A percentile compares a stretch with the other conserved stretches of the same genome.
These are phyloP conservation scores for Capitulum mitella DNA, from an alignment of 2,888 invertebrate species.

Conservation along the genomic window DNA sequence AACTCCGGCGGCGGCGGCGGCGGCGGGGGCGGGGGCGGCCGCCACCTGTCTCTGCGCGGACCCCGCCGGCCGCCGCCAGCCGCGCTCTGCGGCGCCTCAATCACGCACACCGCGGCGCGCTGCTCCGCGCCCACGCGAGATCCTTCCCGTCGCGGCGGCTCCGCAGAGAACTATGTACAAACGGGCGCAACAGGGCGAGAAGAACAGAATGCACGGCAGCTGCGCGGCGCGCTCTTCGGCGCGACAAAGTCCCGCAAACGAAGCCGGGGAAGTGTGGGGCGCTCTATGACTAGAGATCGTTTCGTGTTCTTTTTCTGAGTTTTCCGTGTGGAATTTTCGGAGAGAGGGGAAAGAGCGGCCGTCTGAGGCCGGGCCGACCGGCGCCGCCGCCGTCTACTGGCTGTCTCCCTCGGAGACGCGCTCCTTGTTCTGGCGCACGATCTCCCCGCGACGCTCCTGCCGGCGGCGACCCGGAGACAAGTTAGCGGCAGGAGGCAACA, in stretches of 20 bases:
- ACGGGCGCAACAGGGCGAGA: not conserved
- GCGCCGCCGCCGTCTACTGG: not conserved
- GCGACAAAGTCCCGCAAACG: not conserved
- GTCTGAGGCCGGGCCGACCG: not conserved
- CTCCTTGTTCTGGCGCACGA: slow-evolving; percentile 84
- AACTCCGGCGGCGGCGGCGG: not conserved
- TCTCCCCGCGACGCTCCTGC: slow-evolving; percentile 83
- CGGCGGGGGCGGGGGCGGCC: not conserved
- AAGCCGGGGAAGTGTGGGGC: not conserved
- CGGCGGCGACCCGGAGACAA: slow-evolving; percentile 30
- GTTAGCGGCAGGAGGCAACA: too few species aligned
- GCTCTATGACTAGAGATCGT: slow-evolving; percentile 19
- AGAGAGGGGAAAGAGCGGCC: not conserved
- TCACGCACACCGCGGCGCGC: not conserved
- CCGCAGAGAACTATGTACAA: not conserved
- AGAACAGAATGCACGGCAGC: not conserved
- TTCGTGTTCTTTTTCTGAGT: not conserved
- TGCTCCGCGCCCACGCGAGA: not conserved
- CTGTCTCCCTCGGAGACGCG: slow-evolving; percentile 44
- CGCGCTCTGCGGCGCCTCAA: not conserved
- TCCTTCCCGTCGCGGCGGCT: not conserved
- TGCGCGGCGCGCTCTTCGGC: not conserved
- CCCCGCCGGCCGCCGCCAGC: not conserved
- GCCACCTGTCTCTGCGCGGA: not conserved
- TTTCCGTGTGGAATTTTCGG: not conserved